These are phyloP conservation scores for Drosophila kanapiae DNA, from an alignment of 1,140 invertebrate species.

Conservation along the genomic window DNA sequence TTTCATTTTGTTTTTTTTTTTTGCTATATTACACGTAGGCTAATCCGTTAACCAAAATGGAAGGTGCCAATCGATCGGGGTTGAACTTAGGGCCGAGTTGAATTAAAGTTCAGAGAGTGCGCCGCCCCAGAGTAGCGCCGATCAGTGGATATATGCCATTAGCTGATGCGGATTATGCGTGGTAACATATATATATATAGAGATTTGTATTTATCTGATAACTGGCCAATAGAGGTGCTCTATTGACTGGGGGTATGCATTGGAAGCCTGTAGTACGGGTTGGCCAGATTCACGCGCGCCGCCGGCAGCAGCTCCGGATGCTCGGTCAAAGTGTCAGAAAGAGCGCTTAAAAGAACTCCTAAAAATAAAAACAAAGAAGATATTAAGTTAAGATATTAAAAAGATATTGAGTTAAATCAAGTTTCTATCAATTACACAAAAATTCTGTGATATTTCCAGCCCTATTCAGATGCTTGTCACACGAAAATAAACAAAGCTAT, in stretches of 20 bases:
- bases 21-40: constrained; percentile 66
- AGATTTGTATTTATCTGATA: constrained; percentile 57
- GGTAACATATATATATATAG: constrained; percentile 54
- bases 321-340: constrained; percentile 89
- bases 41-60: constrained; percentile 43
- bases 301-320: constrained; percentile 88
- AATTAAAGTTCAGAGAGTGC: constrained; percentile 68
- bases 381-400: no score
- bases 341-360: constrained; percentile 90
- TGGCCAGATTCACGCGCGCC: constrained; percentile 84
- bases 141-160: constrained; percentile 37
- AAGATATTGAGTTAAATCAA: not conserved
- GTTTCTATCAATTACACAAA: not conserved
- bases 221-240: constrained; percentile 14
- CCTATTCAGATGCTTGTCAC: not conserved
- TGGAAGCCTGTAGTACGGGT: constrained; percentile 75
- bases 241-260: constrained; percentile 70
- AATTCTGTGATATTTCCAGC: not conserved
- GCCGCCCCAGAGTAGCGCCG: constrained; percentile 60
- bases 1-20: constrained; percentile 13
- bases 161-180: constrained; percentile 66
- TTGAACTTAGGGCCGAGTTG: constrained; percentile 38
- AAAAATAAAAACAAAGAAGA: constrained; percentile 4
- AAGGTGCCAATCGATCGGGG: constrained; percentile 42
- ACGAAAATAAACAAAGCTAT: constrained; percentile 7